Evolutionary conservation across 2,888 invertebrate genomes (phyloP), one percentile per base, ranked within the genome.

Genomic region (Iphiclides podalirius): DNA sequence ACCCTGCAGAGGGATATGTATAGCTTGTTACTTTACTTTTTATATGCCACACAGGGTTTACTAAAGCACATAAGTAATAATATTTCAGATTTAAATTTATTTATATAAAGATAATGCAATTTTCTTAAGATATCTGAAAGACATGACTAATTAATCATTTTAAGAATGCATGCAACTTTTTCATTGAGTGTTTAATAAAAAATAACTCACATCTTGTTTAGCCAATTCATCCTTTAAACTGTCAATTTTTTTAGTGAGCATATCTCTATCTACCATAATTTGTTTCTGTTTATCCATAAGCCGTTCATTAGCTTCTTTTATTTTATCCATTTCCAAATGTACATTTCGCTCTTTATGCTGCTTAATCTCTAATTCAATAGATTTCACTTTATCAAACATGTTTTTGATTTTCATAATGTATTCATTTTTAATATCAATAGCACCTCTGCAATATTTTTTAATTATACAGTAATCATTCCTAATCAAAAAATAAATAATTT

Each of bases 221-320:
- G 90, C 84, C 12, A 92, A 80, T 58, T 92, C 91, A 57, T 90
- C 90, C 63, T 90, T 91, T 34, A 93, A 72, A 4, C 71, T 72
- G 15, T 92, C 90, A 28, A 93, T 87, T 48, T 84, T 78, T 53
- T 89, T 82, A 1, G 83, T 78, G 6, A 89, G 78, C 1, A 77
- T 73, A 52, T 85, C 81, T 36, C 89, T 74, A 54, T 90, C 84
- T 7, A 68, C 66, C 50, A 84, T 76, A 9, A 89, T 85, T 58
- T 85, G 85, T 46, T 85, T 81, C 39, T 84, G 79, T 60, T 90
- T 84, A 1, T 87, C 85, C 54, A 84, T 82, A 3, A 90, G 66
- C 38, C 79, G 85, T 45, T 85, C 85, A 16, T 92, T 79, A 0
- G 81, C 72, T 13, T 80, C 76, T 52, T 89, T 90, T 14, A 91